A percentile compares a stretch with the other conserved stretches of the same genome.
phyloP scores from a whole-genome alignment of 2,113 vertebrate genomes.

The Eonycteris spelaea region DNA sequence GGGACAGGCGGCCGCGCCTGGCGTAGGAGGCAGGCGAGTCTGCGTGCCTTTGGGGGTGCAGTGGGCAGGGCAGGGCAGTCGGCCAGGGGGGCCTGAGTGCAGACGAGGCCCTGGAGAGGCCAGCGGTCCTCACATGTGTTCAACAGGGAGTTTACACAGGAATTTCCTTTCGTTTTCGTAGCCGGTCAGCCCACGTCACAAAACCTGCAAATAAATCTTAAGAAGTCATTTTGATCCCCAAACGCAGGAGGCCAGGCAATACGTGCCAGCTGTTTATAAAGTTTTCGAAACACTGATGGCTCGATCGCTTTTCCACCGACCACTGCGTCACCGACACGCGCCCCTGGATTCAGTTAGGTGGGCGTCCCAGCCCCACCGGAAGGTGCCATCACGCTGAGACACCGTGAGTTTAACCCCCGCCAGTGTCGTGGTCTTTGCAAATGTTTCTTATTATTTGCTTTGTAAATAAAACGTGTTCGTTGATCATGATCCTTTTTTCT shows the following conservation, averaged over 20 bases:
- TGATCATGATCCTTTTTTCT: neutral
- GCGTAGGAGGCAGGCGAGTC: no score
- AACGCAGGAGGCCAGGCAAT: neutral
- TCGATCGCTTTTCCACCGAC: neutral
- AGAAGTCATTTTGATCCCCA: neutral
- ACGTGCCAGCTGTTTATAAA: neutral
- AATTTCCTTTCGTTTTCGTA: no score
- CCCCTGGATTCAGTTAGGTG: fast-evolving
- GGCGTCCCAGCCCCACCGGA: neutral
- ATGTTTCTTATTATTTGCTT: neutral
- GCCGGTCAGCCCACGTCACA: neutral
- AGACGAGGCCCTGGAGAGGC: no score
- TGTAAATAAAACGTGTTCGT: neutral
- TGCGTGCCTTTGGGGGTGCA: no score
- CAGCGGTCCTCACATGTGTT: no score
- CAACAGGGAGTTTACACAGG: no score
- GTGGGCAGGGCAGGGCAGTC: no score
- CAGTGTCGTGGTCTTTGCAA: neutral
- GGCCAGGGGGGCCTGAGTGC: no score
- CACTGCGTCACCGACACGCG: neutral
- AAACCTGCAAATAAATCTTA: neutral
- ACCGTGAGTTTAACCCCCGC: fast-evolving
- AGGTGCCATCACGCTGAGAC: no score
- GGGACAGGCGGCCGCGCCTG: no score
- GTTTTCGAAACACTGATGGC: no score